A percentile compares a stretch with the other conserved stretches of the same genome.
These are phyloP conservation scores for Podarcis cretensis DNA, from an alignment of 2,113 vertebrate species.

Conservation along the genomic window DNA sequence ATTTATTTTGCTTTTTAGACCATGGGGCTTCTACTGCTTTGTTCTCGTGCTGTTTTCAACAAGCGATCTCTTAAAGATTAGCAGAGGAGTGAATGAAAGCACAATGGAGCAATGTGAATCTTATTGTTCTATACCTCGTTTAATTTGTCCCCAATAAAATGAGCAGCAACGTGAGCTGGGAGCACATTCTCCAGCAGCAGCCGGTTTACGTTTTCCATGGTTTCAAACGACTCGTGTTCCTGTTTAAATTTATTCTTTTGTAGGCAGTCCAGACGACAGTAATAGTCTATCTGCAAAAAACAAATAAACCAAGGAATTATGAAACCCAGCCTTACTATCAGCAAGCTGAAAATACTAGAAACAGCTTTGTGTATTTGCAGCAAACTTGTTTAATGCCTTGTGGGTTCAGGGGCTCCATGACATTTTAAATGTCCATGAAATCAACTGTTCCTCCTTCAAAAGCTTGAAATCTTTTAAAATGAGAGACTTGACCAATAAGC, in stretches of 20 bases:
- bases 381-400: neutral
- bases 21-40: neutral
- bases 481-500: neutral
- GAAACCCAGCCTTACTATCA: neutral
- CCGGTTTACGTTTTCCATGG: slow-evolving; percentile 96
- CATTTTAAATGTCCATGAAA: neutral
- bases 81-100: too few species aligned
- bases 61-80: neutral
- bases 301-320: neutral
- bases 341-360: neutral
- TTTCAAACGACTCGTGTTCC: slow-evolving; percentile 95
- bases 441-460: neutral
- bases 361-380: neutral
- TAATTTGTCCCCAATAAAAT: slow-evolving; percentile 95
- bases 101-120: neutral
- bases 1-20: neutral
- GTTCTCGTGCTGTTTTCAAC: neutral
- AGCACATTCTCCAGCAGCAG: slow-evolving; percentile 96
- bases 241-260: slow-evolving; percentile 96
- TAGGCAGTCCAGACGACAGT: slow-evolving; percentile 91
- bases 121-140: slow-evolving; percentile 83
- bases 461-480: neutral
- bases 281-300: slow-evolving; percentile 87
- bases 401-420: neutral
- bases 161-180: slow-evolving; percentile 91